Conservation (phyloP, 2,888 invertebrate species). For the Anodontia alba region DNA sequence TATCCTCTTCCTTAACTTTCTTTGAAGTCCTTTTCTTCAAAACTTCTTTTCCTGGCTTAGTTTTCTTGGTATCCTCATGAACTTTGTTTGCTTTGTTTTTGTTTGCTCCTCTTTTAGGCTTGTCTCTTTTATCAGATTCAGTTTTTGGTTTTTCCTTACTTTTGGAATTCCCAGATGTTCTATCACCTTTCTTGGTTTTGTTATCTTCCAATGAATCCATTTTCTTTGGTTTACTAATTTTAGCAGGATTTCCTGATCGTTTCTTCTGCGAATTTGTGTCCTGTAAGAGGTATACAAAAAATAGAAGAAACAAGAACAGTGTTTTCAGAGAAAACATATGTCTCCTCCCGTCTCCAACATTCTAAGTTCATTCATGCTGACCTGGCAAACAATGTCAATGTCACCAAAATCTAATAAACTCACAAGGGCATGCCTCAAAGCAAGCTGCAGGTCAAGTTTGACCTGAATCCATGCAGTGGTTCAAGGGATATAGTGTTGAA, state of each 20-base stretch:
- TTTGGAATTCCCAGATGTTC: neutral
- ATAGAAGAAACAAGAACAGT: too few species aligned
- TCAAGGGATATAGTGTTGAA: too few species aligned
- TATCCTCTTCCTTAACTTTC: conserved; percentile 63
- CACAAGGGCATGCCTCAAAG: too few species aligned
- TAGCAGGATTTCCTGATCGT: conserved; percentile 81
- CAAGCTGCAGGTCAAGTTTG: too few species aligned
- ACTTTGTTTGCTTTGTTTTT: neutral
- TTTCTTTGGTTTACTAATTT: conserved; percentile 84
- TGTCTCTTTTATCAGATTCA: neutral
- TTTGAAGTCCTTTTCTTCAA: conserved; percentile 73
- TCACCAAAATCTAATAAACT: too few species aligned
- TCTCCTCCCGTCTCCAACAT: too few species aligned
- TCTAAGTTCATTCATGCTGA: too few species aligned
- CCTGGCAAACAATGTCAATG: too few species aligned
- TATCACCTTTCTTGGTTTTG: neutral
- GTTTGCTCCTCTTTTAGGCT: neutral
- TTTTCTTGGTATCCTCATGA: conserved; percentile 28
- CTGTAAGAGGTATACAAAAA: neutral
- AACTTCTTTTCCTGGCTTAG: conserved; percentile 73
- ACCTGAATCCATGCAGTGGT: too few species aligned
- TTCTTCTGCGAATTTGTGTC: neutral
- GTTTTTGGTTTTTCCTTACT: neutral
- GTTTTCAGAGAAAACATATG: too few species aligned
- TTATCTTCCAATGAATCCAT: neutral